Percentiles rank a stretch among this genome's conserved stretches.
Conservation (phyloP, 2,888 invertebrate genomes). For the Nebria brevicollis region DNA sequence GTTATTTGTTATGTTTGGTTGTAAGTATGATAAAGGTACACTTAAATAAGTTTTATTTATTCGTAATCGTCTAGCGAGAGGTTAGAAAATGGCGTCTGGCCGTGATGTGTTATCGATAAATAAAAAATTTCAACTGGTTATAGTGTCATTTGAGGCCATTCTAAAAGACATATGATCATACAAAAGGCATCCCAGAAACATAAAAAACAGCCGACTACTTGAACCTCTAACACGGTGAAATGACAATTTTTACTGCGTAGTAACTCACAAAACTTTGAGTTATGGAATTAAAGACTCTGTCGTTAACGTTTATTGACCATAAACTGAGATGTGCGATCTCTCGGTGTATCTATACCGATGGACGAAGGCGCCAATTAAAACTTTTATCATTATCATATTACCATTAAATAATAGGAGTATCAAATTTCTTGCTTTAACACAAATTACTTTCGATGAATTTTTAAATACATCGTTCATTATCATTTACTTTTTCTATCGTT, state of each 20-base stretch:
- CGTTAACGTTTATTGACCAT: conserved; percentile 22
- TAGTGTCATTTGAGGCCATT: conserved; percentile 16
- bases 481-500: too few species aligned
- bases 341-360: not conserved
- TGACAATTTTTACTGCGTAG: conserved; percentile 14
- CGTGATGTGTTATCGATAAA: conserved; percentile 17
- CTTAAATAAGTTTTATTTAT: too few species aligned
- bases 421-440: conserved; percentile 1
- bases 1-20: too few species aligned
- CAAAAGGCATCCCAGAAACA: conserved; percentile 9
- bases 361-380: conserved; percentile 8
- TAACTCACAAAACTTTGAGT: conserved; percentile 18
- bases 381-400: conserved; percentile 13
- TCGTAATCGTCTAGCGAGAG: not conserved
- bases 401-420: not conserved
- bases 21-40: too few species aligned
- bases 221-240: not conserved
- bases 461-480: not conserved
- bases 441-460: not conserved
- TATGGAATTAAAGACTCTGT: conserved; percentile 20
- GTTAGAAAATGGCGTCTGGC: conserved; percentile 10
- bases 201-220: conserved; percentile 18
- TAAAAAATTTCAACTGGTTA: conserved; percentile 9
- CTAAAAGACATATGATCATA: conserved; percentile 9
- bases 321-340: not conserved